These are phyloP conservation scores for Phyllostomus discolor DNA, from an alignment of 2,113 vertebrate species.

Conservation along the genomic window DNA sequence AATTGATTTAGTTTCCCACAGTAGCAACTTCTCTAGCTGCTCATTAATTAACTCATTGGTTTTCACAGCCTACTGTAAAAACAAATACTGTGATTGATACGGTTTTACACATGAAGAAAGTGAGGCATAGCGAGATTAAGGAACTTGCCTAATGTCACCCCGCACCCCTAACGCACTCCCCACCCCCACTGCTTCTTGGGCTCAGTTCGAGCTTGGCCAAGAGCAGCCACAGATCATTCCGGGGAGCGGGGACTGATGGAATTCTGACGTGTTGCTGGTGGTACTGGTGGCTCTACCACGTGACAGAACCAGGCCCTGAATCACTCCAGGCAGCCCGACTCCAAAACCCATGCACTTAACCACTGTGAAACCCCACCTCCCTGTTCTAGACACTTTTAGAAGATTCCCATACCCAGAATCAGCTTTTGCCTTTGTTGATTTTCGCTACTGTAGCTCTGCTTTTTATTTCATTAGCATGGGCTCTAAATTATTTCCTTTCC, in stretches of 20 bases:
- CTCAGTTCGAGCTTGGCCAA: too few species aligned
- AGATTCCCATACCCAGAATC: not conserved
- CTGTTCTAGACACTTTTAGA: not conserved
- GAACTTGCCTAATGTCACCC: not conserved
- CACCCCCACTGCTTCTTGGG: too few species aligned
- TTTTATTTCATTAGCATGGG: not conserved
- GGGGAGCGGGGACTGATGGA: too few species aligned
- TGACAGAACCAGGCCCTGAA: not conserved
- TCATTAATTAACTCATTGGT: not conserved
- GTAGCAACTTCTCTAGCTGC: not conserved
- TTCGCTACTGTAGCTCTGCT: not conserved
- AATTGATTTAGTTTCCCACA: not conserved
- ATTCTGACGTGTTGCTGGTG: too few species aligned
- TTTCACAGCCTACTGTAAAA: not conserved
- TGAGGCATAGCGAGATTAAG: not conserved
- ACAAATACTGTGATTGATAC: not conserved
- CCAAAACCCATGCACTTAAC: not conserved
- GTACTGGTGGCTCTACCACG: not conserved
- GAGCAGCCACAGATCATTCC: too few species aligned
- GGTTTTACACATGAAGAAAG: not conserved
- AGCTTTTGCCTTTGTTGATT: not conserved
- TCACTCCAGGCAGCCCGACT: not conserved
- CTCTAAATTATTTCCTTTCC: not conserved
- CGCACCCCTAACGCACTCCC: too few species aligned
- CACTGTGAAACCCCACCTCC: not conserved